phyloP scores from a whole-genome alignment of 1,140 invertebrate species.

The Drosophila littoralis region DNA sequence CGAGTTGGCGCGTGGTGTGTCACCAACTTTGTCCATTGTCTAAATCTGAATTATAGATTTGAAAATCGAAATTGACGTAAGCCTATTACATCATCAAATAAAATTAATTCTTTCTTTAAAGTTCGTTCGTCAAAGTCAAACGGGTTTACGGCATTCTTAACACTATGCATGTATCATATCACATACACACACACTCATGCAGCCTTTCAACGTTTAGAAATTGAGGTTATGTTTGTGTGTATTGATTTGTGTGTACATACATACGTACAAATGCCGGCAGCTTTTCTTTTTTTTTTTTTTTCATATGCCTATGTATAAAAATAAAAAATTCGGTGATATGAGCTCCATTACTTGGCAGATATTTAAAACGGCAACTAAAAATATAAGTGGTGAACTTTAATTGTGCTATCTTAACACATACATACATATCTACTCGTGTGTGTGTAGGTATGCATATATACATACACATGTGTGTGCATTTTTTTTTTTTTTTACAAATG shows the following conservation, averaged over 20 bases:
- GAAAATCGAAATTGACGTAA: slow-evolving; percentile 50
- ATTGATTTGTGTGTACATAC: slow-evolving; percentile 44
- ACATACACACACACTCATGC: slow-evolving; percentile 6
- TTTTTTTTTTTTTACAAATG: too few relatives aligned
- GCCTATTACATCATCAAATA: slow-evolving; percentile 68
- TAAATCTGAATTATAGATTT: slow-evolving; percentile 36
- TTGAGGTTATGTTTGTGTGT: slow-evolving; percentile 48
- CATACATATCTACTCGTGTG: not conserved
- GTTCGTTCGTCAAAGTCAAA: slow-evolving; percentile 69
- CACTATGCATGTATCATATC: slow-evolving; percentile 15
- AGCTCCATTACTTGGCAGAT: slow-evolving; percentile 11
- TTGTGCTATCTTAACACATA: slow-evolving; percentile 33
- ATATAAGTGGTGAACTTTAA: slow-evolving; percentile 42
- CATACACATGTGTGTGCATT: too few relatives aligned
- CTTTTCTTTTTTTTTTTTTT: slow-evolving; percentile 11
- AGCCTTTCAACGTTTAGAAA: slow-evolving; percentile 17
- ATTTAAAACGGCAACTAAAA: slow-evolving; percentile 39
- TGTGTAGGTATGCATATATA: slow-evolving; percentile 6
- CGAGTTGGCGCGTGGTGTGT: slow-evolving; percentile 13
- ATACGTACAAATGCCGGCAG: slow-evolving; percentile 34
- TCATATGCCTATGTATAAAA: not conserved
- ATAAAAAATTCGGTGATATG: slow-evolving; percentile 8
- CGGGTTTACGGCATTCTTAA: slow-evolving; percentile 65
- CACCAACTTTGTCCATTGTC: slow-evolving; percentile 16
- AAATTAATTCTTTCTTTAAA: slow-evolving; percentile 52